Percentiles rank a stretch among this genome's conserved stretches.
These are phyloP conservation scores for Apostichopus parvimensis DNA, from an alignment of 35 echinoderm and acorn worm species.

Conservation along the genomic window DNA sequence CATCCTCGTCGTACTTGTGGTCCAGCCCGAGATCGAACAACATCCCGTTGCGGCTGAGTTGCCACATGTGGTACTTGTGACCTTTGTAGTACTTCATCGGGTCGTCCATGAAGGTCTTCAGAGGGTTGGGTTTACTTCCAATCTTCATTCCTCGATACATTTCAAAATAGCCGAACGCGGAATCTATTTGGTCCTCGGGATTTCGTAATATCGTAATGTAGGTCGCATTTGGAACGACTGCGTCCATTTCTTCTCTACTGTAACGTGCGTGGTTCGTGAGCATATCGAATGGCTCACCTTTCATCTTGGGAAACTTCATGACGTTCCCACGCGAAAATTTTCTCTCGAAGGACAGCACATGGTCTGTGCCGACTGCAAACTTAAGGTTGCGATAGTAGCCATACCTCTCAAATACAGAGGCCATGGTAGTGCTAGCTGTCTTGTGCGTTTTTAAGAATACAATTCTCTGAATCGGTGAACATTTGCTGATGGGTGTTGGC, in stretches of 20 bases:
- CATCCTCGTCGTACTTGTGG: constrained; percentile 46
- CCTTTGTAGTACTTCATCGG: constrained; percentile 46
- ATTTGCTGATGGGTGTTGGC: background rate
- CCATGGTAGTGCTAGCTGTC: constrained; percentile 70
- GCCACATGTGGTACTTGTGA: constrained; percentile 40
- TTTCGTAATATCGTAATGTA: constrained; percentile 81
- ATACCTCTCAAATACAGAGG: constrained; percentile 64
- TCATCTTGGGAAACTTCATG: constrained; percentile 42
- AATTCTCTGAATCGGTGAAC: constrained; percentile 25
- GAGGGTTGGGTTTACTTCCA: background rate
- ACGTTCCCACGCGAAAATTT: background rate
- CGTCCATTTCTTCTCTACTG: constrained; percentile 53
- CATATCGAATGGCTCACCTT: constrained; percentile 45
- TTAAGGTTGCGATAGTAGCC: constrained; percentile 63
- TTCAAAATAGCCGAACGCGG: constrained; percentile 75
- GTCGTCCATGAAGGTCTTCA: constrained; percentile 68
- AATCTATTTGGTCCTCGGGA: constrained; percentile 75
- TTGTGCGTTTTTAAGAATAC: constrained; percentile 89
- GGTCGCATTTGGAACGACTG: constrained; percentile 53
- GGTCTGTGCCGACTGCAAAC: constrained; percentile 54
- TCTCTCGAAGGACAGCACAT: constrained; percentile 1
- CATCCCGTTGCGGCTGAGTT: constrained; percentile 59
- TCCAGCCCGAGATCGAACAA: constrained; percentile 73
- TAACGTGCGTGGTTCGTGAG: constrained; percentile 63
- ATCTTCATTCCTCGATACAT: constrained; percentile 42